Evolutionary conservation across 2,113 vertebrate genomes (phyloP).

Genomic region (Callaeas wilsoni): DNA sequence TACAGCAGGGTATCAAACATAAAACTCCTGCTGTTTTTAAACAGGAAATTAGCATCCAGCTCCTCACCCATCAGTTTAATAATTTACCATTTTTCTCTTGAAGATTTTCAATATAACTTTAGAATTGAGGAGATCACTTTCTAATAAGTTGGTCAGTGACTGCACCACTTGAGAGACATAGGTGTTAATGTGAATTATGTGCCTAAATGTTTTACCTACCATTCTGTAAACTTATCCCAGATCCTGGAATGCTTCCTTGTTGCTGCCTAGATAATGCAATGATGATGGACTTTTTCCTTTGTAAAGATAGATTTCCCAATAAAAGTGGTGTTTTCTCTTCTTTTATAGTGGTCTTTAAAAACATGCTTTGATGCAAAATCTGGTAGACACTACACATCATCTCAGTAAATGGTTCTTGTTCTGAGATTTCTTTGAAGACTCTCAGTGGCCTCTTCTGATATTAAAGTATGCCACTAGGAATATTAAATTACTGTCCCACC

Average conservation of each 20-base stretch:
- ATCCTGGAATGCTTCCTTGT: background rate
- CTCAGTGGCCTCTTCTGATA: background rate
- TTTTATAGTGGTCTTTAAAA: conserved; percentile 1
- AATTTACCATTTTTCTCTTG: background rate
- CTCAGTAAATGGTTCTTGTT: background rate
- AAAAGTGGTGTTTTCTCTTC: background rate
- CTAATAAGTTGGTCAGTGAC: background rate
- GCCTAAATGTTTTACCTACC: background rate
- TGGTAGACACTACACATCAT: background rate
- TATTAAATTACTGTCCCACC: conserved; percentile 22
- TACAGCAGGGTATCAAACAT: background rate
- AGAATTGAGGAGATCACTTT: background rate
- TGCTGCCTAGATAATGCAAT: background rate
- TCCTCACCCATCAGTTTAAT: background rate
- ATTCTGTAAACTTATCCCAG: background rate
- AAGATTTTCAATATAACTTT: background rate
- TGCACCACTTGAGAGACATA: background rate
- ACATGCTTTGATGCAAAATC: conserved; percentile 8
- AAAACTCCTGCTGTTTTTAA: background rate
- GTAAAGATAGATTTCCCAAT: background rate
- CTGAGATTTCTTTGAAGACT: conserved; percentile 7
- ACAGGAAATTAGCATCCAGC: background rate
- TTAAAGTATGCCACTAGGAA: background rate
- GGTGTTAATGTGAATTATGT: background rate
- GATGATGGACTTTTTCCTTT: background rate